Evolutionary conservation across 2,113 vertebrate genomes (phyloP), one percentile per base, ranked within the genome.

Genomic region (Chitala chitala): DNA sequence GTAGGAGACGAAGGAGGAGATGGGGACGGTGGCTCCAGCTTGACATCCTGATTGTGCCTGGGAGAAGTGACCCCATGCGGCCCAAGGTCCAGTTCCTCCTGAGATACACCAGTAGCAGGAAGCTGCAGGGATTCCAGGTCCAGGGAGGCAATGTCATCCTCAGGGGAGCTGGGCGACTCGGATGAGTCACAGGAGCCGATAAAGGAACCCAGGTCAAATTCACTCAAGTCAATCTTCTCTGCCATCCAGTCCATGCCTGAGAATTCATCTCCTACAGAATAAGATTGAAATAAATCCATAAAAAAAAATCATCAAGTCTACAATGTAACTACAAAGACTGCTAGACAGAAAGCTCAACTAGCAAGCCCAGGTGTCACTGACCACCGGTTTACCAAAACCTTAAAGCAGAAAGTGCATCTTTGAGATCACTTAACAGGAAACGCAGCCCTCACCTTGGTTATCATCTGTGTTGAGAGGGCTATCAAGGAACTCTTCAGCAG

Each of bases 201-300:
- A 66, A 98, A 88, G 17, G 90, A 89, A 84, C 94, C 94, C 72
- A 96, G 92, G 81, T 96, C 93, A 69, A 96, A 92, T 85, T 94
- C 94, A 40, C 89, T 94, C 82, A 97, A 88, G 86, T 96, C 94
- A 86, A 95, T 89, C 85, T 92, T 93, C 88, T 98, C 92, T 73
- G 93, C 90, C 95, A 97, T 98, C 95, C 96, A 98, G 82, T 95
- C 94, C 86, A 96, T 92, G 85, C 92, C 92, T 77, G 84, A 87
- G 79, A 96, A 94, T 65, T 85, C 84, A 79, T 94, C 92, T 85
- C 92, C 94, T 96, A 83, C 4, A 71, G 71, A 44, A n/a, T n/a
- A 0, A 58, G 53, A 69, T 2, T 15, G 5, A 24, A 46, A 20
- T 6, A 50, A n/a, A 20, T 29, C n/a, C 20, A 46, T 55, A n/a